Percentiles rank a stretch among this genome's conserved stretches.
Evolutionary conservation across 2,797 vertebrate species (phyloP).

Genomic region (Calcarius lapponicus): DNA sequence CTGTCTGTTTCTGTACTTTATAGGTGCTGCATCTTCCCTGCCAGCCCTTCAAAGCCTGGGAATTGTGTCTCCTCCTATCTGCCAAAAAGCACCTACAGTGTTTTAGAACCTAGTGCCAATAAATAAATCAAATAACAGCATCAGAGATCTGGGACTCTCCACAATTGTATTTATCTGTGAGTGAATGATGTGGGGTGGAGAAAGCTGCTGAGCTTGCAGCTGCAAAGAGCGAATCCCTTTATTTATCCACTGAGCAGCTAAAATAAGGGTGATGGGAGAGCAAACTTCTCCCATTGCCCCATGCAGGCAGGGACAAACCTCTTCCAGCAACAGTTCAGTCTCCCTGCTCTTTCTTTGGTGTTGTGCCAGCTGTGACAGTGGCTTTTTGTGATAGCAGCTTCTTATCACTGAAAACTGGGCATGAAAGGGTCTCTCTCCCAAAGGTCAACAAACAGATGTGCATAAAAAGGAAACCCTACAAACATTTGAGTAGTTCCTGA

Average conservation of each 20-base stretch:
- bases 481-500: constrained; percentile 41
- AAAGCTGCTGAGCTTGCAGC: constrained; percentile 57
- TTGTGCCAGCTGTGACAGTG: background rate
- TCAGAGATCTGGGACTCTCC: background rate
- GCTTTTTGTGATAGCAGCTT: background rate
- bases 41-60: background rate
- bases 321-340: background rate
- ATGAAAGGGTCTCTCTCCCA: background rate
- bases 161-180: background rate
- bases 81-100: background rate
- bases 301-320: background rate
- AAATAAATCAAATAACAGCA: constrained; percentile 38
- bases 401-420: background rate
- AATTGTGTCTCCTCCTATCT: background rate
- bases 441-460: constrained; percentile 59
- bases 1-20: background rate
- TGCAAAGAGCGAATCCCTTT: background rate
- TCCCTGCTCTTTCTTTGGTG: background rate
- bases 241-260: background rate
- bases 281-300: background rate
- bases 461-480: constrained; percentile 27
- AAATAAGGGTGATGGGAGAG: constrained; percentile 3
- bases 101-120: constrained; percentile 25
- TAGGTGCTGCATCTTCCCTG: background rate
- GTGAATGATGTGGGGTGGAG: constrained; percentile 1